Conservation (phyloP, 2,888 invertebrate genomes). For the Cerceris ruficornis region DNA sequence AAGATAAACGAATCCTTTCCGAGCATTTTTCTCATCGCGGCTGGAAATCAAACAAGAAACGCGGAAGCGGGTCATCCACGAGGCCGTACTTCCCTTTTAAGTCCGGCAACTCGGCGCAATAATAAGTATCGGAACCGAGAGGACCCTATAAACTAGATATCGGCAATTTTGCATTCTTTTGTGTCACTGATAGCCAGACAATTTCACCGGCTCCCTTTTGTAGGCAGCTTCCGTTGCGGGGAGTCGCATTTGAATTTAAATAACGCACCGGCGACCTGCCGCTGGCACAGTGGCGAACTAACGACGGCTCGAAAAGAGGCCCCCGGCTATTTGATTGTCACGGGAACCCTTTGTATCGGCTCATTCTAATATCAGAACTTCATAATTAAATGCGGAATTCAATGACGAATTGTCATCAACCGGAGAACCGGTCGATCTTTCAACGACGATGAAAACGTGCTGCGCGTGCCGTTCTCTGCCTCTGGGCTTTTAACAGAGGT, state of each 20-base stretch:
- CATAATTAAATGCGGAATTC: slow-evolving; percentile 41
- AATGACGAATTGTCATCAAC: slow-evolving; percentile 33
- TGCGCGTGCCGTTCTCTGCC: no score
- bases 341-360: slow-evolving; percentile 40
- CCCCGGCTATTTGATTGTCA: slow-evolving; percentile 48
- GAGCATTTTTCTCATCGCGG: slow-evolving; percentile 1
- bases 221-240: slow-evolving; percentile 19
- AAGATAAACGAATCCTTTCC: slow-evolving; percentile 1
- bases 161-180: slow-evolving; percentile 48
- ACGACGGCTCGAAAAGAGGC: slow-evolving; percentile 44
- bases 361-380: slow-evolving; percentile 39
- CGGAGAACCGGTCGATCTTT: neutral
- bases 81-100: neutral
- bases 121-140: slow-evolving; percentile 9
- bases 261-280: slow-evolving; percentile 32
- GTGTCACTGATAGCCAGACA: slow-evolving; percentile 34
- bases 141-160: slow-evolving; percentile 39
- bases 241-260: slow-evolving; percentile 55
- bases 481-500: no score
- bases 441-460: no score
- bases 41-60: neutral
- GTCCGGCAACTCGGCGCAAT: slow-evolving; percentile 6
- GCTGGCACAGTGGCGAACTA: slow-evolving; percentile 22
- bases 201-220: slow-evolving; percentile 29
- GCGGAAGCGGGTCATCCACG: slow-evolving; percentile 2